Base-by-base conservation (phyloP, 2,113 vertebrate genomes). In the Myocastor coypus region DNA sequence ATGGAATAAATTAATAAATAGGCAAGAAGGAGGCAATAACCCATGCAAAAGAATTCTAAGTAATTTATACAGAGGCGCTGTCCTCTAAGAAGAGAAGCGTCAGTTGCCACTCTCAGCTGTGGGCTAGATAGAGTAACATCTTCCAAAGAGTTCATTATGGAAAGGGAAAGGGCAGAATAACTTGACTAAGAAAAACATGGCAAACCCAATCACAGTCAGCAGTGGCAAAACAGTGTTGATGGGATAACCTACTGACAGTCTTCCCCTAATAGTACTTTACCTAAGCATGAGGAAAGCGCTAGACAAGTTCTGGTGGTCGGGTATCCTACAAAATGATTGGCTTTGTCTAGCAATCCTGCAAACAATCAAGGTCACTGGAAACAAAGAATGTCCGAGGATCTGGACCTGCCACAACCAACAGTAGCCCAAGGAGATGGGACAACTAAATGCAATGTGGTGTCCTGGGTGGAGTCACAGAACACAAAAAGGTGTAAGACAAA, bases 1-100 rank as follows among this genome's bases (percentile, higher is more conserved):
- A 50, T 77, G 82, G n/a, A 82, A 83, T 55, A 91, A 88, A 93
- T 68, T 81, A 96, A 81, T 88, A 89, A 88, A 55, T n/a, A 3
- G 24, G 10, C 89, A 61, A 87, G 75, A 73, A 83, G 69, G 81
- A 19, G 57, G 16, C 86, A 92, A n/a, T 75, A 37, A 68, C 46
- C 26, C 10, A 68, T 90, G 32, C 34, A 93, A 24, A 93, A 94
- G 40, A 80, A 91, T 83, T 81, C 32, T 32, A 59, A 83, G 32
- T 93, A 83, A n/a, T 52, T 42, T 69, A 57, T 75, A 26, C 13
- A 94, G 75, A 83, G 37, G 78, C 0, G 14, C 40, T 83, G 4
- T 34, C 46, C 10, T 93, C 37, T 83, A 84, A 69, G 69, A 71
- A 7, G 4, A 8, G 34, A 50, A 57, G 9, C 30, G 40, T 50